Evolutionary conservation across 2,797 vertebrate genomes (phyloP), one percentile per base, ranked within the genome.

Genomic region (Chelmon rostratus): DNA sequence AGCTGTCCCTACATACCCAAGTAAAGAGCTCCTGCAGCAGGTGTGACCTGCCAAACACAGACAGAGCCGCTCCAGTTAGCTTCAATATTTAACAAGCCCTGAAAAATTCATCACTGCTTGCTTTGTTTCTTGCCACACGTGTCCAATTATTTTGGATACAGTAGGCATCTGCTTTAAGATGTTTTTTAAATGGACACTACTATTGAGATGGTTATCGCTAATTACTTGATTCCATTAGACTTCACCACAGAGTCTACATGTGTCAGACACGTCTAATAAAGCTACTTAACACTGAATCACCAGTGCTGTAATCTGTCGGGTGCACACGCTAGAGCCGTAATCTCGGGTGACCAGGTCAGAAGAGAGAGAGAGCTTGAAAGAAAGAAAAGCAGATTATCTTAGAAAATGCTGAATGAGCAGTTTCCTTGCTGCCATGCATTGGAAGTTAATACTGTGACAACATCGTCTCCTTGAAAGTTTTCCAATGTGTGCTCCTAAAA

Each of bases 361-460:
- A 58, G 73, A 84, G 68, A 31, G 68, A 31, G 28, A 79, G 90
- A 84, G 83, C 90, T 93, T 92, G 90, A 93, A 86, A 91, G 90
- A 94, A 91, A 87, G 90, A 64, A 81, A 91, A 96, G 94, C 89
- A 93, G 96, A 97, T 97, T 96, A 97, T 64, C 86, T 5, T 61
- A 90, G 90, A 94, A 96, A 95, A 94, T 66, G 93, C 94, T 93
- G 93, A 94, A 62, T 50, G 66, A 76, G 71, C 81, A 78, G 85
- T 89, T 88, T 91, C 86, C 83, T 62, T 16, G 77, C 84, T 82
- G 69, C 79, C 76, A 53, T 73, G 76, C 82, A 52, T 69, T 87
- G 78, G 58, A 87, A 77, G 86, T 87, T 89, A 90, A 91, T 86
- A 28, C 78, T 49, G 33, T 82, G 86, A 84, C 73, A 38, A 47